phyloP scores from a whole-genome alignment of 2,888 invertebrate genomes.

The Clusia tigrina region DNA sequence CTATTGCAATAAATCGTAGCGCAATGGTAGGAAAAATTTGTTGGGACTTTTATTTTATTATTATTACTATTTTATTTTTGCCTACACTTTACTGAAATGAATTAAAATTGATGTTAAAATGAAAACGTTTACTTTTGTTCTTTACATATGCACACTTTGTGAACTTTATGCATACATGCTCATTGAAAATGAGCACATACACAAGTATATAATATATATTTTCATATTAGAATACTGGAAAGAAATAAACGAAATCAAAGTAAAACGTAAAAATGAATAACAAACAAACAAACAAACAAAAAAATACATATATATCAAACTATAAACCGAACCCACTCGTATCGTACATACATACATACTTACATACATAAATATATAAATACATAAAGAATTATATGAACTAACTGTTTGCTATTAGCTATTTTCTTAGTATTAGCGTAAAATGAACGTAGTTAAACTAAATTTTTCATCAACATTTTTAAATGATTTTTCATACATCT shows the following conservation, averaged over 20 bases:
- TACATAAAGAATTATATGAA: not conserved
- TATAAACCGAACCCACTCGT: slow-evolving; percentile 18
- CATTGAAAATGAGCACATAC: slow-evolving; percentile 8
- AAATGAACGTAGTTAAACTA: slow-evolving; percentile 20
- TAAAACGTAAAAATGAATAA: not conserved
- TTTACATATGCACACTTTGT: slow-evolving; percentile 22
- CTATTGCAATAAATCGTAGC: slow-evolving; percentile 20
- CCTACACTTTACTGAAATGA: slow-evolving; percentile 21
- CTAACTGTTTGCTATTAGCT: slow-evolving; percentile 17
- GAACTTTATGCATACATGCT: slow-evolving; percentile 22
- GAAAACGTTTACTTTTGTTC: too few species aligned
- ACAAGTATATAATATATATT: slow-evolving; percentile 27
- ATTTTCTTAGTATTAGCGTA: slow-evolving; percentile 21
- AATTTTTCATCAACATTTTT: slow-evolving; percentile 14
- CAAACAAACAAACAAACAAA: not conserved
- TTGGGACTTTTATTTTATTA: too few species aligned
- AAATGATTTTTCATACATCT: too few species aligned
- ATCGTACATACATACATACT: slow-evolving; percentile 45
- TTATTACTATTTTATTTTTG: too few species aligned
- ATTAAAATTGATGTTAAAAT: slow-evolving; percentile 28
- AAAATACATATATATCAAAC: not conserved
- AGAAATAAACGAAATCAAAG: too few species aligned
- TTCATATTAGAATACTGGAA: slow-evolving; percentile 22
- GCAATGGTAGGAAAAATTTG: too few species aligned
- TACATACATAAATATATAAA: slow-evolving; percentile 30